Evolutionary conservation across 2,113 vertebrate genomes (phyloP), one percentile per base, ranked within the genome.

Genomic region (Tursiops truncatus): DNA sequence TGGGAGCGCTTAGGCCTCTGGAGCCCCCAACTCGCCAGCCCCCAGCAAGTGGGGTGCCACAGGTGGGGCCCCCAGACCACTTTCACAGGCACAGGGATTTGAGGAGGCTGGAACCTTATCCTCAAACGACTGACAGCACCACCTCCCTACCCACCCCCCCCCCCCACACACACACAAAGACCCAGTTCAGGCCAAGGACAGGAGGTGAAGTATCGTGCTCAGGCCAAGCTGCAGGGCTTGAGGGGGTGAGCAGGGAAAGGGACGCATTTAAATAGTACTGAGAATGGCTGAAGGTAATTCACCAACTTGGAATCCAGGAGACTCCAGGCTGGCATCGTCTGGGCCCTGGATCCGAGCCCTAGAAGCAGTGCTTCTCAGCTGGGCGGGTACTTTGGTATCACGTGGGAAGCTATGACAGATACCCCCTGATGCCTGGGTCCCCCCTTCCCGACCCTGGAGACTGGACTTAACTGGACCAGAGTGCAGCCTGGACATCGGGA

Each of bases 181-280:
- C 92, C 33, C n/a, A 23, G 33, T 76, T 86, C 83, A 79, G 90
- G 65, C 68, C 17, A 63, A 79, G 92, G 63, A 60, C 90, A 80
- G 92, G 58, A 97, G 90, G 15, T 65, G 21, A 84, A 73, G 58
- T 47, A 85, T 58, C 9, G 0, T 2, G 13, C 95, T 92, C 31
- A 26, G 73, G 82, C 44, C 50, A 60, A 81, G 67, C 44, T 68
- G 62, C 31, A 11, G n/a, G 65, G n/a, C 25, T 58, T 7, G 14
- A 53, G 41, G 76, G 31, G 13, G 1, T 0, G 1, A 36, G 79
- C 5, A 1, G 6, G 3, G 79, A 1, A 14, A 13, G 25, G 41
- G 14, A 11, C 1, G 8, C 7, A 1, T 58, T 25, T 9, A 47
- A 53, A 9, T 1, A 8, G 4, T 33, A 15, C 26, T 26, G 88